A percentile compares a stretch with the other conserved stretches of the same genome.
Conservation (phyloP, 1,140 invertebrate genomes). For the Wasmannia auropunctata region DNA sequence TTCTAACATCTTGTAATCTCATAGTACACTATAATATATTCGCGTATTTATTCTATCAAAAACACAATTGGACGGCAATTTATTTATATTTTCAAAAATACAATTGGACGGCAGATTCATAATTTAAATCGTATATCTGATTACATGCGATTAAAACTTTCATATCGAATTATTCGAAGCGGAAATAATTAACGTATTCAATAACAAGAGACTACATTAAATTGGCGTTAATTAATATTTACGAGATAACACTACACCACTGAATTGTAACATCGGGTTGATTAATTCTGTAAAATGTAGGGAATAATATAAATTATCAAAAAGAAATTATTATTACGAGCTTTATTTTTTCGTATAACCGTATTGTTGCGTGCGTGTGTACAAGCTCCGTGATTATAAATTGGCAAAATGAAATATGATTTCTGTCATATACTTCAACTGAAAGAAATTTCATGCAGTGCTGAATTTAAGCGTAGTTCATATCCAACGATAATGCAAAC, state of each 20-base stretch:
- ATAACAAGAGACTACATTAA: slow-evolving; percentile 35
- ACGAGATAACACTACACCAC: slow-evolving; percentile 8
- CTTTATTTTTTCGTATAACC: background rate
- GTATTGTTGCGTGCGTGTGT: background rate
- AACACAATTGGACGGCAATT: no score
- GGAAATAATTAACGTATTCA: slow-evolving; percentile 29
- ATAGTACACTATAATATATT: background rate
- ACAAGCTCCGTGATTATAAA: background rate
- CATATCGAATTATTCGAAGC: slow-evolving; percentile 13
- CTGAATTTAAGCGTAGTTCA: slow-evolving; percentile 21
- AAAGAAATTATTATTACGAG: background rate
- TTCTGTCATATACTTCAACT: background rate
- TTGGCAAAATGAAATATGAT: background rate
- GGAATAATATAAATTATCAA: background rate
- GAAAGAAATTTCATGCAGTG: slow-evolving; percentile 1
- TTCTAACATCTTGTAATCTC: background rate
- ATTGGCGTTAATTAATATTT: slow-evolving; percentile 44
- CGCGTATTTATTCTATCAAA: background rate
- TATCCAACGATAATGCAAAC: slow-evolving; percentile 35
- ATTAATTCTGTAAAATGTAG: background rate
- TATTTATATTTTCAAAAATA: slow-evolving; percentile 2
- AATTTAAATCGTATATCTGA: slow-evolving; percentile 49
- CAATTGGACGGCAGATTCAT: slow-evolving; percentile 4
- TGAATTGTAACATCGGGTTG: background rate
- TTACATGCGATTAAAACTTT: slow-evolving; percentile 45